Percentiles rank a stretch among this genome's conserved stretches.
phyloP scores from a whole-genome alignment of 2,113 vertebrate species.

The Artemisiospiza belli region DNA sequence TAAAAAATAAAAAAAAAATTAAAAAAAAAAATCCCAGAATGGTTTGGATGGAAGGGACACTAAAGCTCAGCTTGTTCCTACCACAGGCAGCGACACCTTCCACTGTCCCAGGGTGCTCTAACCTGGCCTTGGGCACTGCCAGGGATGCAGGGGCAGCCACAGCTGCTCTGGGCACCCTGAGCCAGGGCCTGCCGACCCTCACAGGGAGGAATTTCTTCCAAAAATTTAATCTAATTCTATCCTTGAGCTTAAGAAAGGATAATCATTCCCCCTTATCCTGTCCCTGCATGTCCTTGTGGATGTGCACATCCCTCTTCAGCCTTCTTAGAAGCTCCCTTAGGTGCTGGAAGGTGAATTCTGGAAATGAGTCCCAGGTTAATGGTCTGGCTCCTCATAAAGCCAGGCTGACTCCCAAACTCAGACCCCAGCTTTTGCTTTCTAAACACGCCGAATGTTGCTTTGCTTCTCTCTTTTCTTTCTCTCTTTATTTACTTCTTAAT shows the following conservation, averaged over 20 bases:
- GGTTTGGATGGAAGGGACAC: not conserved
- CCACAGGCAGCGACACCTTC: not conserved
- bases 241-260: not conserved
- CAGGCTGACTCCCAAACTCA: not conserved
- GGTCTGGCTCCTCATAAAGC: not conserved
- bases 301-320: not conserved
- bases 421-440: not conserved
- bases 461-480: not conserved
- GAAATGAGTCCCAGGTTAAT: not conserved
- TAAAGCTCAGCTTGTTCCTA: not conserved
- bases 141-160: not conserved
- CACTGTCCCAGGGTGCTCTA: not conserved
- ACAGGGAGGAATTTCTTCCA: not conserved
- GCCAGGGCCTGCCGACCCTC: not conserved
- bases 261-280: not conserved
- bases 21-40: not conserved
- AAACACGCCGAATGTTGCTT: not conserved
- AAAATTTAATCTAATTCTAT: not conserved
- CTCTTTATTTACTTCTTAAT: not conserved
- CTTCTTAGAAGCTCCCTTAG: not conserved
- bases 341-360: not conserved
- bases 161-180: not conserved
- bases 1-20: not conserved
- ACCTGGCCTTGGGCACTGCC: rapidly evolving
- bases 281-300: not conserved